Evolutionary conservation across 2,888 invertebrate genomes (phyloP), one percentile per base, ranked within the genome.

Genomic region (Lithophane semibrunnea): DNA sequence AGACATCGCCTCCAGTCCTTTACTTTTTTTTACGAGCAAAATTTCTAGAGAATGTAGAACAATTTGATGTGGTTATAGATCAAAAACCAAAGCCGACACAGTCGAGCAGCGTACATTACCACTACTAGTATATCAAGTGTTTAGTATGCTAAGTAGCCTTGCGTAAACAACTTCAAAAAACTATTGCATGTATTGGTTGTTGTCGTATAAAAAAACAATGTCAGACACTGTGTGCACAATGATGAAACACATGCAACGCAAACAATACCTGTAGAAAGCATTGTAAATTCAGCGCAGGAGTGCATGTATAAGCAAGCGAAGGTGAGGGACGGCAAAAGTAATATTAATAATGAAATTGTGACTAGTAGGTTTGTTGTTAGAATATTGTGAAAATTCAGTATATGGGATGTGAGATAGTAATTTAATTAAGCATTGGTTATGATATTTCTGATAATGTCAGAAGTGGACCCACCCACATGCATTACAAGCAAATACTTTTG

Each of bases 181-280:
- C 12, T 24, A 73, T 69, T 69, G 69, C 74, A 63, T 64, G 66
- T 52, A 54, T 63, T 75, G 52, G 49, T 77, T 42, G 49, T 42
- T 71, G 60, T 42, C n/a, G 29, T 52, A 42, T 37, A 65, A 56
- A 72, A 73, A 66, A 83, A 73, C 73, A 83, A 54, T 64, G 73
- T 63, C 63, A 83, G 70, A 60, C 66, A 58, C 49, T 73, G 66
- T 66, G 54, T 16, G 63, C 16, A 83, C 66, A 79, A 70, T 83
- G 69, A 75, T 44, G 82, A 79, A 75, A 83, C 63, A 64, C 64
- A 77, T 73, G 72, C 73, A 82, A 58, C 24, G 18, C 71, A 79
- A 82, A 83, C 75, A 79, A 73, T 71, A 74, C 63, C 21, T 29
- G 66, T 75, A 67, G 75, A 83, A 83, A 83, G 70, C 44, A 83